Base-by-base conservation (phyloP, 1,140 invertebrate species). In the Achroia grisella region DNA sequence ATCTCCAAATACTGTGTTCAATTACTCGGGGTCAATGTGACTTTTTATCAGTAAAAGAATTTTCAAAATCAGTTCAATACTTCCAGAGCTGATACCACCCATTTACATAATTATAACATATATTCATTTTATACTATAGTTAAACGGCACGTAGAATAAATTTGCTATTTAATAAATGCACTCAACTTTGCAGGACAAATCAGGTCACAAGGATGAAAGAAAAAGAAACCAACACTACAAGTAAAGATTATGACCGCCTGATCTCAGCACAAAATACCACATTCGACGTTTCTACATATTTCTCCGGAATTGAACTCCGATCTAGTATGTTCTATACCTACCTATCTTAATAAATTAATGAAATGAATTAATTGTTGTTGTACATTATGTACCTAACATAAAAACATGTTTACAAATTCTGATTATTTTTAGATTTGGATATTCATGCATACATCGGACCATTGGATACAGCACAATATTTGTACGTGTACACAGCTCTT, bases 401-500 rank as follows among this genome's bases (percentile, higher is more conserved):
- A n/a, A n/a, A n/a, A n/a, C n/a, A n/a, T n/a, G n/a, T n/a, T 3
- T 23, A 23, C 2, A 23, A 23, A 23, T 23, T 23, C 6, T 23
- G 2, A 3, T 23, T 23, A 8, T 29, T 57, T 71, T 28, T 52
- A 82, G 77, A 78, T 50, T 44, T 87, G 29, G 64, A 87, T 33
- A 73, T 87, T 32, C 58, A 84, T 44, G 76, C 77, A 1, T 68
- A 66, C 52, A 85, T 87, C 39, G 86, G 86, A 10, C 80, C 79
- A 0, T 56, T 86, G 30, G 73, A 76, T 45, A 86, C 86, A 0
- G 37, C 71, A 0, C 74, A 85, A 42, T 87, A 87, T 46, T 53
- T 87, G 1, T 87, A 87, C 51, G 77, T 86, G 11, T 87, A 87
- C 56, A 63, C 79, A 2, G 74, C 70, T 0, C 49, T 87, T 6